Conservation (phyloP, 2,888 invertebrate species). For the Tinea pellionella region DNA sequence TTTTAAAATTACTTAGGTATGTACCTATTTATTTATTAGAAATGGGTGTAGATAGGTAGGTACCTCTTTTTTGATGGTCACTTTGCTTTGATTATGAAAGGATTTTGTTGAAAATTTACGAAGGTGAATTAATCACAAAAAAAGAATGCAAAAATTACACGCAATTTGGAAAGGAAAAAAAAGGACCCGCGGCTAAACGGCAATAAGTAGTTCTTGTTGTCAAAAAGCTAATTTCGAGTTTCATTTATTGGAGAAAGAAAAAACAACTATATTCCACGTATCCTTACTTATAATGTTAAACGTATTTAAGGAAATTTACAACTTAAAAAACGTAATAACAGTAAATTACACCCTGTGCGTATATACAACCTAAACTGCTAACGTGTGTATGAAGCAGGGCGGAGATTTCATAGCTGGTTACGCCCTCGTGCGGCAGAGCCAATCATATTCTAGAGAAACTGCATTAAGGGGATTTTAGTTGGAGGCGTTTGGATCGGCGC, state of each 20-base stretch:
- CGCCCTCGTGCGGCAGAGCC: constrained; percentile 16
- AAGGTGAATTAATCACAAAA: too few relatives aligned
- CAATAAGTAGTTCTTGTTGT: background rate
- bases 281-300: constrained; percentile 1
- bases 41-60: too few relatives aligned
- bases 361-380: background rate
- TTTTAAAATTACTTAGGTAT: too few relatives aligned
- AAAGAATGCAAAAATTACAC: too few relatives aligned
- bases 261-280: background rate
- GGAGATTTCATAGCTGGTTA: constrained; percentile 14
- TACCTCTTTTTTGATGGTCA: too few relatives aligned
- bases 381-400: constrained; percentile 11
- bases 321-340: constrained; percentile 13
- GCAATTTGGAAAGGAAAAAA: too few relatives aligned
- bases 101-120: too few relatives aligned
- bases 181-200: too few relatives aligned
- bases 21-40: too few relatives aligned
- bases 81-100: too few relatives aligned
- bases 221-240: constrained; percentile 1
- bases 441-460: constrained; percentile 17
- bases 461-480: constrained; percentile 2
- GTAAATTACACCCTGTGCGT: constrained; percentile 11
- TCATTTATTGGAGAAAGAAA: background rate
- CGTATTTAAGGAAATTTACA: constrained; percentile 13
- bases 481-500: constrained; percentile 14